phyloP scores from a whole-genome alignment of 92 coral and sea anemone genomes.

The Paramuricea clavata region DNA sequence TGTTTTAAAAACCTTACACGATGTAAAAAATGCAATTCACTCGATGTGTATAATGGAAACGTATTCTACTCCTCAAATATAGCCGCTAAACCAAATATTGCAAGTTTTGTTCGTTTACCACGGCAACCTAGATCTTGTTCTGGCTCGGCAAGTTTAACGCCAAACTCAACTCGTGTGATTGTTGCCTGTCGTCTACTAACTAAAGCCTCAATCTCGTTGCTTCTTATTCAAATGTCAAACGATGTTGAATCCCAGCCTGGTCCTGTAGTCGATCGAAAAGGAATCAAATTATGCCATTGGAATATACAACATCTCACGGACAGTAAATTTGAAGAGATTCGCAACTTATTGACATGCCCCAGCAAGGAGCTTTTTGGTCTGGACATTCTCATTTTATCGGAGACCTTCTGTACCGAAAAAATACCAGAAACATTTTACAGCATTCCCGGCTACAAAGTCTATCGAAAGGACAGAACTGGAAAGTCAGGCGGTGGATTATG shows the following conservation, averaged over 20 bases:
- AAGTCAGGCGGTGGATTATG: constrained; percentile 15
- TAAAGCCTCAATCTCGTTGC: constrained; percentile 17
- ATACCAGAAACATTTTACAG: constrained; percentile 6
- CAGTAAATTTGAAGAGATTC: constrained; percentile 31
- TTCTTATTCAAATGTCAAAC: constrained; percentile 6
- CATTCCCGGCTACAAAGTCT: neutral
- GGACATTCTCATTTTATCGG: constrained; percentile 23
- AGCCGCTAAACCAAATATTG: neutral
- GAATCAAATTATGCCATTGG: constrained; percentile 24
- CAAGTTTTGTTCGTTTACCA: neutral
- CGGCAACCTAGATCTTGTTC: neutral
- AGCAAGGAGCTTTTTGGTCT: constrained; percentile 5
- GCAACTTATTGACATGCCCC: constrained; percentile 18
- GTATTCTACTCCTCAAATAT: neutral
- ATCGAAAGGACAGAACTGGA: constrained; percentile 32
- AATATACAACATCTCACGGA: constrained; percentile 25
- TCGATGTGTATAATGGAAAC: no score
- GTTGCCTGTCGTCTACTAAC: neutral
- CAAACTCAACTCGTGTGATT: constrained; percentile 12
- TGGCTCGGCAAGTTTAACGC: neutral
- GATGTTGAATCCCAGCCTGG: constrained; percentile 20
- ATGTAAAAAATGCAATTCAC: no score
- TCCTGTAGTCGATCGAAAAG: constrained; percentile 3
- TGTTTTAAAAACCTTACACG: no score
- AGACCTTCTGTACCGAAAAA: constrained; percentile 25